phyloP scores from a whole-genome alignment of 2,113 vertebrate genomes.

The Ailuropoda melanoleuca region DNA sequence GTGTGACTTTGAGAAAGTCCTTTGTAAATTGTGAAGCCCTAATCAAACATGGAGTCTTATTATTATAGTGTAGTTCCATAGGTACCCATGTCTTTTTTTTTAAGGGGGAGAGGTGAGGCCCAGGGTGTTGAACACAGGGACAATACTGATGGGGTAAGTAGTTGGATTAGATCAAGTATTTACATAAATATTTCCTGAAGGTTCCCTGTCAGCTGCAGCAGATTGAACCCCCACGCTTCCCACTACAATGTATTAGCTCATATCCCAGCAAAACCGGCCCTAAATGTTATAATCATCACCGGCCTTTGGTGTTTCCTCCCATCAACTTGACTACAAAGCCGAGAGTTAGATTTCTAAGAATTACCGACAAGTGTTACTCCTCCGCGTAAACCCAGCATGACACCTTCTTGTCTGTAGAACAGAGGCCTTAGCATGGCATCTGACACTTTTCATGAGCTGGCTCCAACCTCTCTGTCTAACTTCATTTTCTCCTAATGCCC shows the following conservation, averaged over 20 bases:
- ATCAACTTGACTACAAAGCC: neutral
- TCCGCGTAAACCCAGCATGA: neutral
- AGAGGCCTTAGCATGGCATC: neutral
- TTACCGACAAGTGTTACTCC: neutral
- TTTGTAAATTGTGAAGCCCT: neutral
- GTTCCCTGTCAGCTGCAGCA: neutral
- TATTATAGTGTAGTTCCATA: neutral
- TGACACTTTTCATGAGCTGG: neutral
- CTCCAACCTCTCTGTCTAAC: neutral
- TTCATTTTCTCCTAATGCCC: neutral
- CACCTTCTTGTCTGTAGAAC: neutral
- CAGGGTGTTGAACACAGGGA: neutral
- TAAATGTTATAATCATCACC: neutral
- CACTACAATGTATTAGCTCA: neutral
- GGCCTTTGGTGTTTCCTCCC: neutral
- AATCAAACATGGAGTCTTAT: neutral
- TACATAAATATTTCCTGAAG: neutral
- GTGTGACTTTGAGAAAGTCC: neutral
- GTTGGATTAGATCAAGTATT: neutral
- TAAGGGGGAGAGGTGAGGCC: neutral
- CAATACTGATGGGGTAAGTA: neutral
- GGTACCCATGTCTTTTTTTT: neutral
- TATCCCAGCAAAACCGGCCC: neutral
- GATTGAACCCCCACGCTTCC: neutral
- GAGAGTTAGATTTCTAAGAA: neutral